These are phyloP conservation scores for Nowickia ferox DNA, from an alignment of 2,888 invertebrate genomes.

Conservation along the genomic window DNA sequence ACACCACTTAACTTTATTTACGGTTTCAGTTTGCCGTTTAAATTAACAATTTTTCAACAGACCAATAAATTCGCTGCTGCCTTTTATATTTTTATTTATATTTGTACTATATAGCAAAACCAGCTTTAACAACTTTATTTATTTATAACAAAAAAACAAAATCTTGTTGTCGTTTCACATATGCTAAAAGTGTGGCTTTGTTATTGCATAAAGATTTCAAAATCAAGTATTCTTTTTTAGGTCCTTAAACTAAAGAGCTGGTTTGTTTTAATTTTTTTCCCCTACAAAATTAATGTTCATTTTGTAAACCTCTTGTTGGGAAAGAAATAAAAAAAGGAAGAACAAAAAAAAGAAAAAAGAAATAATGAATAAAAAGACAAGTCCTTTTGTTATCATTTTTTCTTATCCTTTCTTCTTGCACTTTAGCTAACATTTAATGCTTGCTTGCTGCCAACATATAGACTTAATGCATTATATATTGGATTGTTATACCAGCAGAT, in stretches of 20 bases:
- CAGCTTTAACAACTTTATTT: background rate
- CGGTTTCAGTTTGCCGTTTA: slow-evolving; percentile 78
- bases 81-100: background rate
- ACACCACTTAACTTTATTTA: slow-evolving; percentile 76
- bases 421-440: slow-evolving; percentile 64
- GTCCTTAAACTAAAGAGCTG: slow-evolving; percentile 36
- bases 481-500: slow-evolving; percentile 74
- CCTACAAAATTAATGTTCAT: slow-evolving; percentile 54
- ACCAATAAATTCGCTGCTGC: slow-evolving; percentile 4
- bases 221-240: slow-evolving; percentile 41
- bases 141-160: background rate
- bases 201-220: slow-evolving; percentile 41
- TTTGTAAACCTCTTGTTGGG: slow-evolving; percentile 38
- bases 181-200: slow-evolving; percentile 24
- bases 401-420: slow-evolving; percentile 40
- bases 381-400: slow-evolving; percentile 53
- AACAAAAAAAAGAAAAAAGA: background rate
- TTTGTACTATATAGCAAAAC: background rate
- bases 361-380: slow-evolving; percentile 40
- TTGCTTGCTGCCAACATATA: slow-evolving; percentile 73
- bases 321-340: background rate
- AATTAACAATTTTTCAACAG: slow-evolving; percentile 66
- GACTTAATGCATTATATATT: slow-evolving; percentile 79
- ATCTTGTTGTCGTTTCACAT: background rate
- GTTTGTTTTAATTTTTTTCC: slow-evolving; percentile 11